Base-by-base conservation (phyloP, 1,140 invertebrate genomes). In the Cylas formicarius region DNA sequence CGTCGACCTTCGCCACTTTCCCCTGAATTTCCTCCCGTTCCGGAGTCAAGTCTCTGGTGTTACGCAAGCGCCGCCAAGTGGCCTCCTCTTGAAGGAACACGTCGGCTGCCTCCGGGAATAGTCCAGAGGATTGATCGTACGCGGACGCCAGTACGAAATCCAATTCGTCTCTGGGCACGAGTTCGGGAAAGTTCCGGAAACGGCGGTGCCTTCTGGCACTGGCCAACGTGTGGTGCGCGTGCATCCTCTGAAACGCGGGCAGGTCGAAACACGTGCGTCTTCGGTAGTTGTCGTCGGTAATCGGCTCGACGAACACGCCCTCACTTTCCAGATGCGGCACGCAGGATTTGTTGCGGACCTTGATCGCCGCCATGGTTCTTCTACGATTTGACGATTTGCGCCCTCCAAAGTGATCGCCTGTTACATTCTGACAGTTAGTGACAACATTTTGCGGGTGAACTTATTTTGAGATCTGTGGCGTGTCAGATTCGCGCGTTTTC, bases 161-260 rank as follows among this genome's bases (percentile, higher is more conserved):
- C 22, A 81, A 61, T 27, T 72, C 71, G 55, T 81, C 78, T 40
- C 70, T 62, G 5, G 77, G 77, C 28, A 72, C 59, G 57, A 75
- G 56, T 1, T 62, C 49, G 34, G 60, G 61, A 37, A 18, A 53
- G 9, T 48, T 47, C 42, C 51, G 63, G 67, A 67, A 77, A 61
- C 63, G 65, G 54, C 55, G 73, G 57, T 66, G 68, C 62, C 62
- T 69, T 55, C 62, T 72, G 45, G 67, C 75, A 60, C 56, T 76
- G 62, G 62, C 64, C 44, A 80, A 66, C 0, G 78, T 81, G 46
- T 80, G 77, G 51, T 80, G 77, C 17, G 72, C 72, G 56, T 68
- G 77, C 16, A 80, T 62, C n/a, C 77, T 61, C 19, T 74, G 67
- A 18, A 69, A 70, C 32, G n/a, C 24, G 6, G 69, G 52, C 11